Evolutionary conservation across 2,888 invertebrate genomes (phyloP), one percentile per base, ranked within the genome.

Genomic region (Netelia melanura): DNA sequence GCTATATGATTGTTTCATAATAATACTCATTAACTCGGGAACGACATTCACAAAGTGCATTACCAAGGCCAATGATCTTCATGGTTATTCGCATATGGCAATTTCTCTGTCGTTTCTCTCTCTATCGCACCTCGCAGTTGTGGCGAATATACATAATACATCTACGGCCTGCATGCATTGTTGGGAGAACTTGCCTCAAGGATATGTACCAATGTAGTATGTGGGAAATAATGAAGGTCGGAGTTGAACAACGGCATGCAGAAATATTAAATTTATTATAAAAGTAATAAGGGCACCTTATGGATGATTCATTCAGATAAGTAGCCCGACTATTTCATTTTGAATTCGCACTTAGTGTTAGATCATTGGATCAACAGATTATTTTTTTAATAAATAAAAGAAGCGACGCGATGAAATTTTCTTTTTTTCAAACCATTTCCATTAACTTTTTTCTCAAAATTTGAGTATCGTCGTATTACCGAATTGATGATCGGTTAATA

Each of bases 21-120:
- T 61, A 72, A 61, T 72, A 44, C 72, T 72, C 44, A 21, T 61
- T 9, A n/a, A 44, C 6, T 44, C 23, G 1, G 38, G n/a, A 72
- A 44, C 61, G 58, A 72, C 72, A 61, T 44, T 11, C 58, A n/a
- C 44, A 23, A 72, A 61, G 58, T 72, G 58, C 58, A 72, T 61
- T 44, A 61, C 58, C 61, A 14, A 72, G 23, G 43, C 58, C 44
- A 25, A 58, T n/a, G 23, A 61, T 43, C 72, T 72, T 72, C 9
- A 58, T 23, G 58, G 58, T 61, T 72, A 72, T 58, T 72, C 43
- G 72, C 58, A 1, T 44, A 72, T 72, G 72, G 58, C 61, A 72
- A 72, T 72, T 61, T 61, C 38, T 72, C n/a, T 72, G 38, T 58
- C 58, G n/a, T 2, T n/a, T 56, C 58, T 58, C 58, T 58, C 58